Conservation (phyloP, 2,113 vertebrate species). For the Neoarius graeffei region DNA sequence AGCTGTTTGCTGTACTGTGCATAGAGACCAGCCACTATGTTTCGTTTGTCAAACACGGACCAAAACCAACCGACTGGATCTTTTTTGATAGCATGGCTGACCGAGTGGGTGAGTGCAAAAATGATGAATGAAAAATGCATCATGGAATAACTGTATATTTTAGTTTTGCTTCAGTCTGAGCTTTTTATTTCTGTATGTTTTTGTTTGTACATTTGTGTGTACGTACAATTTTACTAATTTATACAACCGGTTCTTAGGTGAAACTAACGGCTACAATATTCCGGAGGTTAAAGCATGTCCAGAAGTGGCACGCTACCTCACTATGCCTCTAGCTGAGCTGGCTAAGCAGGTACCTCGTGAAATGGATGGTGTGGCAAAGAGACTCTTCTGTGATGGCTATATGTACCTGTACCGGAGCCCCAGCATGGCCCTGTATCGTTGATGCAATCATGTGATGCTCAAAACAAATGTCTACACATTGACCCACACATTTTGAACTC, state of each 20-base stretch:
- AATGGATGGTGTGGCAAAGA: slow-evolving; percentile 86
- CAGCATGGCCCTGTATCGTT: slow-evolving; percentile 83
- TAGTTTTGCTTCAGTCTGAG: neutral
- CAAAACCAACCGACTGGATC: slow-evolving; percentile 77
- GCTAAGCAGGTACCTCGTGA: slow-evolving; percentile 80
- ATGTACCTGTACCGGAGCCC: slow-evolving; percentile 88
- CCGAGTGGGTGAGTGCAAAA: slow-evolving; percentile 75
- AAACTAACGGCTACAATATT: slow-evolving; percentile 82
- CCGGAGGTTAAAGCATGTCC: slow-evolving; percentile 79
- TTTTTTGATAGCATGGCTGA: slow-evolving; percentile 95
- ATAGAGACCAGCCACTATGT: slow-evolving; percentile 93
- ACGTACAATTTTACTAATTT: slow-evolving; percentile 37
- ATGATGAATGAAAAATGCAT: neutral
- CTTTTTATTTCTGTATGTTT: neutral
- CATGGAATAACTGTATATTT: neutral
- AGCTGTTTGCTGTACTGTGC: slow-evolving; percentile 87
- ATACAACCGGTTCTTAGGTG: slow-evolving; percentile 66
- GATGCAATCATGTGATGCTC: neutral
- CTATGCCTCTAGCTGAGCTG: slow-evolving; percentile 72
- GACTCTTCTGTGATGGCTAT: slow-evolving; percentile 89
- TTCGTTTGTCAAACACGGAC: slow-evolving; percentile 84
- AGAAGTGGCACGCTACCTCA: slow-evolving; percentile 79
- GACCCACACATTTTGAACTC: neutral
- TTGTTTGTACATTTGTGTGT: slow-evolving; percentile 13
- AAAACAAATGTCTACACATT: neutral